phyloP scores from a whole-genome alignment of 2,113 vertebrate species.

The Nerophis ophidion region DNA sequence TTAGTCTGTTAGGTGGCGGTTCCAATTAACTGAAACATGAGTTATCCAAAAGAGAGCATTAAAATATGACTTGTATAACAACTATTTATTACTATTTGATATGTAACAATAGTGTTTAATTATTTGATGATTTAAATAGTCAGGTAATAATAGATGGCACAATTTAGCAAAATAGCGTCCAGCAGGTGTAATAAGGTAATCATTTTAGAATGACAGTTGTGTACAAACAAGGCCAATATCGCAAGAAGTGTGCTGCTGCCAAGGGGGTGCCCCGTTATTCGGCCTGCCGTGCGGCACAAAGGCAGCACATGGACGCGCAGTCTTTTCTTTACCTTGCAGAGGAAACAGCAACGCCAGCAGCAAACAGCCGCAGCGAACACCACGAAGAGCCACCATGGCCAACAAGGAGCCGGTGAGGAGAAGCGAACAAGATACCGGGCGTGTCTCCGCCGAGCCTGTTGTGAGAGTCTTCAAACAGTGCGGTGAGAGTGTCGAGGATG shows the following conservation, averaged over 20 bases:
- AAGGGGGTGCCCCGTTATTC: constrained; percentile 10
- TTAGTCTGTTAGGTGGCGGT: too few relatives aligned
- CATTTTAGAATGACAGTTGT: too few relatives aligned
- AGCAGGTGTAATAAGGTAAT: too few relatives aligned
- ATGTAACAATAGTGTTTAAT: too few relatives aligned
- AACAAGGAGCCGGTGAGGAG: neutral
- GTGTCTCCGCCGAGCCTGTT: neutral
- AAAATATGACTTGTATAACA: too few relatives aligned
- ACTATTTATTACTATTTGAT: too few relatives aligned
- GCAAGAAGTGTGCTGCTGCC: neutral
- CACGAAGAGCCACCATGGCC: neutral
- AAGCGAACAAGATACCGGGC: neutral
- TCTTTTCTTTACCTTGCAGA: constrained; percentile 52
- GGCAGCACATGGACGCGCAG: constrained; percentile 1
- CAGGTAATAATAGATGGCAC: too few relatives aligned
- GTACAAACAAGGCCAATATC: neutral
- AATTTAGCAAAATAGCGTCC: too few relatives aligned
- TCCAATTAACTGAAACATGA: too few relatives aligned
- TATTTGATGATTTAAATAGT: too few relatives aligned
- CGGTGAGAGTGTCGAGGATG: neutral
- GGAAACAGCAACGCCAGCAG: constrained; percentile 54
- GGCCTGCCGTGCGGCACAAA: constrained; percentile 29
- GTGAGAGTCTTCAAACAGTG: neutral
- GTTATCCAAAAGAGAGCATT: too few relatives aligned
- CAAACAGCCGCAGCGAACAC: constrained; percentile 12